These are phyloP conservation scores for Berghia stephanieae DNA, from an alignment of 1,140 invertebrate genomes.

Conservation along the genomic window DNA sequence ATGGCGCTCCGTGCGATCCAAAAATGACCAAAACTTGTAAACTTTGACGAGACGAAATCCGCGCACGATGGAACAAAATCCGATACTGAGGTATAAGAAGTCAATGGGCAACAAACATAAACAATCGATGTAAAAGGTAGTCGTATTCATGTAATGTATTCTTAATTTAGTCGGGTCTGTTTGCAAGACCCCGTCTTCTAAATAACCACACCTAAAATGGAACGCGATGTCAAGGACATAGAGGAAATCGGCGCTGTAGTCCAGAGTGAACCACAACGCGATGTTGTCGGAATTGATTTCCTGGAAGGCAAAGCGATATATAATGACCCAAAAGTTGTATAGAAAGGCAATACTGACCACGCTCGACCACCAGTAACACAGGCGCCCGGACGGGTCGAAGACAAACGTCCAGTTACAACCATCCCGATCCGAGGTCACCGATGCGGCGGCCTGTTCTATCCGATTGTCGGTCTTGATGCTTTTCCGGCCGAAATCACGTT, in stretches of 20 bases:
- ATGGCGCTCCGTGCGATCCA: constrained; percentile 97
- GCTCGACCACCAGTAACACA: constrained; percentile 68
- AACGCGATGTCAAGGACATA: constrained; percentile 96
- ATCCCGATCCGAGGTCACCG: constrained; percentile 69
- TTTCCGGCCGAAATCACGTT: constrained; percentile 63
- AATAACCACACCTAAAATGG: constrained; percentile 95
- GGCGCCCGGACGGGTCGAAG: constrained; percentile 67
- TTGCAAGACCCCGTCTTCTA: constrained; percentile 80
- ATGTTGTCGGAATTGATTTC: constrained; percentile 80
- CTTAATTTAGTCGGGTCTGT: constrained; percentile 92
- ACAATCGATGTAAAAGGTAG: constrained; percentile 98
- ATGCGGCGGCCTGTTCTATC: constrained; percentile 50
- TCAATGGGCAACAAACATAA: constrained; percentile 96
- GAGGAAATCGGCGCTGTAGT: constrained; percentile 95
- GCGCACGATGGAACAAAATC: constrained; percentile 95
- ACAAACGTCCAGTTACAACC: constrained; percentile 75
- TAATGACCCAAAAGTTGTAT: constrained; percentile 97
- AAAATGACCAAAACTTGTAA: constrained; percentile 97
- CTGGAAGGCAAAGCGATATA: constrained; percentile 97
- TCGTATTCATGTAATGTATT: constrained; percentile 98
- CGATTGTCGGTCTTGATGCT: constrained; percentile 51
- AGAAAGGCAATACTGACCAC: constrained; percentile 97
- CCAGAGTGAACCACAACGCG: constrained; percentile 94
- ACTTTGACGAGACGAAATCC: constrained; percentile 98
- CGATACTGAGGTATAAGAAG: constrained; percentile 97